Conservation (phyloP, 2,888 invertebrate genomes). For the Sminthurides aquaticus region DNA sequence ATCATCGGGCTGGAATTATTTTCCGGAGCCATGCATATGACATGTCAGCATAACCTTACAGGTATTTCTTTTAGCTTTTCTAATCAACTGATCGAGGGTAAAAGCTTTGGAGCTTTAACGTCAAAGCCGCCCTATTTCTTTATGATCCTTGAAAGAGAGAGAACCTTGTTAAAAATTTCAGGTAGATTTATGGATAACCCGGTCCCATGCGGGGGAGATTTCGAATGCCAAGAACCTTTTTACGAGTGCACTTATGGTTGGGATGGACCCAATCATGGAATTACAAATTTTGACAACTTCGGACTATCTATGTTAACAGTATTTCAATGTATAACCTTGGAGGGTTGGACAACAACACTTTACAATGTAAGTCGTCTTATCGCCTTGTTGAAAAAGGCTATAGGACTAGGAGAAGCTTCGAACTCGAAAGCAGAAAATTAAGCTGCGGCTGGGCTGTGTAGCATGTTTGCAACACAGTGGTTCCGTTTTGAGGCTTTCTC, state of each 20-base stretch:
- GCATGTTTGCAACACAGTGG: too few relatives aligned
- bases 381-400: too few relatives aligned
- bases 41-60: constrained; percentile 51
- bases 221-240: constrained; percentile 31
- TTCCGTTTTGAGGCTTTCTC: too few relatives aligned
- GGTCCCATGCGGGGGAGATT: constrained; percentile 49
- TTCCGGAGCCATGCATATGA: constrained; percentile 54
- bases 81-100: neutral
- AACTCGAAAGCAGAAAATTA: too few relatives aligned
- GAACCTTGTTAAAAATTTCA: neutral
- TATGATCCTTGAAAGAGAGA: neutral
- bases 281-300: constrained; percentile 59
- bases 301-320: constrained; percentile 59
- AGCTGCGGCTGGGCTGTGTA: too few relatives aligned
- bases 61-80: constrained; percentile 46
- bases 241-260: constrained; percentile 45
- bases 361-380: constrained; percentile 50
- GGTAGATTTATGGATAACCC: constrained; percentile 50
- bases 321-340: constrained; percentile 58
- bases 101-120: neutral
- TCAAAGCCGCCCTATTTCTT: neutral
- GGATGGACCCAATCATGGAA: constrained; percentile 53
- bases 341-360: constrained; percentile 58
- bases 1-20: constrained; percentile 48
- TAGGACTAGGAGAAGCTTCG: too few relatives aligned